Evolutionary conservation across 2,113 vertebrate species (phyloP).

Genomic region (Turdus rufiventris): DNA sequence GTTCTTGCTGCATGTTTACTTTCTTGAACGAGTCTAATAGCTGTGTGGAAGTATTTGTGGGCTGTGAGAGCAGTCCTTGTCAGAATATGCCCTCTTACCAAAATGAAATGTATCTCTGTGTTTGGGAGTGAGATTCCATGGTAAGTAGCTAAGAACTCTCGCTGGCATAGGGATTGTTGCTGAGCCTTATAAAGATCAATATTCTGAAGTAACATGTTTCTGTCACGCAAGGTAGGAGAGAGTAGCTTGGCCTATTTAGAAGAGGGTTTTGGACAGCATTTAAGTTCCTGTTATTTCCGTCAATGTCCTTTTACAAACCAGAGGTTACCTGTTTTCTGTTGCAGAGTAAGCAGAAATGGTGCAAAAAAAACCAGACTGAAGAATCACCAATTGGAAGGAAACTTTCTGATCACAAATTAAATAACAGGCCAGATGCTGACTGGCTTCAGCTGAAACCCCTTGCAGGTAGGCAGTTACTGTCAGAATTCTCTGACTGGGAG

Average conservation of each 20-base stretch:
- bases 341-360: conserved; percentile 82
- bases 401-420: conserved; percentile 92
- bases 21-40: background rate
- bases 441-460: conserved; percentile 93
- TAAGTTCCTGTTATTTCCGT: background rate
- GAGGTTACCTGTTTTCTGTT: background rate
- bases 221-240: background rate
- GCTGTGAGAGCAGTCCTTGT: background rate
- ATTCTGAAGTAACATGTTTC: background rate
- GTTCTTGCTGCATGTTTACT: background rate
- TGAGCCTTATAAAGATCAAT: background rate
- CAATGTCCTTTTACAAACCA: background rate
- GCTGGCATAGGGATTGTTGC: background rate
- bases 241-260: background rate
- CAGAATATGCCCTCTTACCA: background rate
- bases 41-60: background rate
- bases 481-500: background rate
- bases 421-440: conserved; percentile 88
- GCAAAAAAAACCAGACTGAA: conserved; percentile 73
- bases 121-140: background rate
- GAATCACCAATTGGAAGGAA: conserved; percentile 88
- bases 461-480: conserved; percentile 70
- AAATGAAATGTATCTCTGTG: background rate
- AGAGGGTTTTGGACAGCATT: background rate
- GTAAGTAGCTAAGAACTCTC: background rate